These are phyloP conservation scores for Chloropsis cyanopogon DNA, from an alignment of 2,113 vertebrate species.

Conservation along the genomic window DNA sequence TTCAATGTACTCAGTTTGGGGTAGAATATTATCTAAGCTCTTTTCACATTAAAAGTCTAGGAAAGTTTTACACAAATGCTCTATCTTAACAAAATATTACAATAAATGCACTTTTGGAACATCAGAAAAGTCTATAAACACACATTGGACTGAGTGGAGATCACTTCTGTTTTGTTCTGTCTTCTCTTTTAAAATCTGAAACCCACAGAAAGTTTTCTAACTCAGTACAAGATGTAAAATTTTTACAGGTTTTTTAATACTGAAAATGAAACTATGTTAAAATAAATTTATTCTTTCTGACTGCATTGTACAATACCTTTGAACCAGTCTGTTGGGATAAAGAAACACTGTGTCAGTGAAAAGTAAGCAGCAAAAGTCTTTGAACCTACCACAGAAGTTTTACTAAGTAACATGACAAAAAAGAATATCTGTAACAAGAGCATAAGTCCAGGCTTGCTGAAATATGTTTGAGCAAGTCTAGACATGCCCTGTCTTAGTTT, in stretches of 20 bases:
- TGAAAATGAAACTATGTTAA: neutral
- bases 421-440: neutral
- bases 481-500: neutral
- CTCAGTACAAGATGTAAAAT: neutral
- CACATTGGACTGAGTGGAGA: neutral
- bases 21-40: neutral
- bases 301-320: neutral
- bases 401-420: neutral
- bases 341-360: neutral
- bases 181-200: neutral
- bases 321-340: neutral
- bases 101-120: neutral
- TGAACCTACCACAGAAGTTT: neutral
- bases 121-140: neutral
- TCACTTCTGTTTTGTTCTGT: neutral
- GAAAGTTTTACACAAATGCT: neutral
- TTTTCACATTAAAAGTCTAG: neutral
- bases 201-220: neutral
- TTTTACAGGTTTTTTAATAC: neutral
- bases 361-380: neutral
- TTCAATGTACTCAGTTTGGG: neutral
- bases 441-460: neutral
- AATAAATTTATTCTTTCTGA: neutral
- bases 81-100: neutral
- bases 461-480: neutral